A percentile compares a stretch with the other conserved stretches of the same genome.
These are phyloP conservation scores for Anas bahamensis DNA, from an alignment of 2,797 vertebrate genomes.

Conservation along the genomic window DNA sequence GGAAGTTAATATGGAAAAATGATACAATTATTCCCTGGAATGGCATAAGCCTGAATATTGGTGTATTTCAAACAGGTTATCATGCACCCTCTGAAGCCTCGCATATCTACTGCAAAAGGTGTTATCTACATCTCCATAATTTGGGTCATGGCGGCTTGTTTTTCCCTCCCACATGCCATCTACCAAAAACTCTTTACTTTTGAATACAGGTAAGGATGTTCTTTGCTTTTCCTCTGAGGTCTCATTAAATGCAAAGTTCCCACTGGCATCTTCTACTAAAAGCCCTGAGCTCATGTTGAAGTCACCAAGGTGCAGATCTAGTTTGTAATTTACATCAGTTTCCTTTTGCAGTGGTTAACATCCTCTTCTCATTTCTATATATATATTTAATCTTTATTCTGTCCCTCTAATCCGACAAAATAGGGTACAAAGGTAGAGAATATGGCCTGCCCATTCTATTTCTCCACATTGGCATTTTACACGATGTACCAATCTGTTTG, in stretches of 20 bases:
- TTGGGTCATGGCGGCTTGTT: slow-evolving; percentile 94
- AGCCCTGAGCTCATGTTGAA: background rate
- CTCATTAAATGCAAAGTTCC: background rate
- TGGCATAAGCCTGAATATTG: background rate
- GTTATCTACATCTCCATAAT: slow-evolving; percentile 85
- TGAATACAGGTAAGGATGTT: slow-evolving; percentile 87
- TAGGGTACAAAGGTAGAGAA: background rate
- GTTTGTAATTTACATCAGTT: background rate
- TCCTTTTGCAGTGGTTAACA: background rate
- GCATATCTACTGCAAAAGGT: slow-evolving; percentile 86
- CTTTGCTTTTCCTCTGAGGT: background rate
- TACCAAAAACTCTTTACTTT: slow-evolving; percentile 94
- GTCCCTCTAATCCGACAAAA: background rate
- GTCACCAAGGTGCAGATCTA: background rate
- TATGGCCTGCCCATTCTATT: background rate
- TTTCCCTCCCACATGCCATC: slow-evolving; percentile 94
- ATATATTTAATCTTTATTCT: background rate
- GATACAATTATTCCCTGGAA: background rate
- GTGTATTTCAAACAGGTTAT: slow-evolving; percentile 84
- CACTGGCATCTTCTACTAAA: background rate
- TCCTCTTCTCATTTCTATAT: background rate
- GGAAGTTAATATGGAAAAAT: background rate
- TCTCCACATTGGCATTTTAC: background rate
- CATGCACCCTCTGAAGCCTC: slow-evolving; percentile 90
- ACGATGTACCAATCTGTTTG: background rate